Base-by-base conservation (phyloP, 1,140 invertebrate species). In the Ceratosolen solmsi region DNA sequence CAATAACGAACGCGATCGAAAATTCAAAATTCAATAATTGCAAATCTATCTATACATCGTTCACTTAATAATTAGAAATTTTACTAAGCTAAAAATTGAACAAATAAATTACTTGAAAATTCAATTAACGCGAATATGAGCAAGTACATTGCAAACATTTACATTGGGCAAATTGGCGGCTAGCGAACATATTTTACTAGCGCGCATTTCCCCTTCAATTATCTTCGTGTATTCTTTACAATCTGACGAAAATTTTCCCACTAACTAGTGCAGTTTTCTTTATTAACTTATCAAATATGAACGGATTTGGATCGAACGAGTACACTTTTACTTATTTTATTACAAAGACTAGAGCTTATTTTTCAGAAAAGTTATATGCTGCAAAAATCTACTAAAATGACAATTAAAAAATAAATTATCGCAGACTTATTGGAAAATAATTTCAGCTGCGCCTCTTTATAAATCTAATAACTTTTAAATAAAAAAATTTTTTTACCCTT, bases 201-300 rank as follows among this genome's bases (percentile, higher is more conserved):
- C 0, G 9, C 46, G 2, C 30, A 25, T 54, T 82, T 83, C 77
- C 63, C 46, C 30, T 75, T 83, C 41, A 82, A 73, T 86, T 86
- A 68, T 68, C 20, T 15, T 22, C 20, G 4, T 3, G 30, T 63
- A 15, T 33, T 33, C 7, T 36, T 25, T 17, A 46, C 58, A 30
- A 38, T 1, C 15, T 17, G 7, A 4, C 33, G 11, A 2, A 20
- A 63, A 38, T 68, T 38, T 68, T 38, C 63, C 22, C 0, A 11
- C 15, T 30, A 60, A 30, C 27, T 13, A 15, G 17, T 65, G 1
- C 20, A 20, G 17, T 65, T 2, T 65, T 36, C 20, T 65, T 15
- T 33, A 36, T 4, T 68, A 9, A 22, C 17, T 38, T 38, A n/a
- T 30, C 7, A 33, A 33, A 63, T 11, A 68, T n/a, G 20, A 13